These are phyloP conservation scores for Strix aluco DNA, from an alignment of 2,113 vertebrate species.

Conservation along the genomic window DNA sequence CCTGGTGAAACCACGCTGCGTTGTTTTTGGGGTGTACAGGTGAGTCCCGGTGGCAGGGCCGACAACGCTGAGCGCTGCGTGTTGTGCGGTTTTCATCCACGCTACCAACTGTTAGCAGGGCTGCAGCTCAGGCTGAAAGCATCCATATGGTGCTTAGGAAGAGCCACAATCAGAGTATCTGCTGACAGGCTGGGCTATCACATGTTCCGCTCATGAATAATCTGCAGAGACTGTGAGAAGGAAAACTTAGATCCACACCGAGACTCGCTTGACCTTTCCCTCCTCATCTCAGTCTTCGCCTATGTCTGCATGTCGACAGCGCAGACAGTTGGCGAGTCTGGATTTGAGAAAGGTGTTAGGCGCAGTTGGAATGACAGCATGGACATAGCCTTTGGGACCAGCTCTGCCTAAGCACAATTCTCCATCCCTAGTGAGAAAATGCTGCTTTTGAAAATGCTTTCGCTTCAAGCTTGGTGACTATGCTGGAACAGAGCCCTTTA, in stretches of 20 bases:
- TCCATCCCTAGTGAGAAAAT: not conserved
- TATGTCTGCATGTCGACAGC: slow-evolving; percentile 21
- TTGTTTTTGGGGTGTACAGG: not conserved
- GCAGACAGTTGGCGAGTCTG: slow-evolving; percentile 56
- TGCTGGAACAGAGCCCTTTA: not conserved
- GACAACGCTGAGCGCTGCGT: not conserved
- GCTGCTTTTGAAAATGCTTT: slow-evolving; percentile 2
- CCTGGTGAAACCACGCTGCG: rapidly evolving
- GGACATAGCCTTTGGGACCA: slow-evolving; percentile 47
- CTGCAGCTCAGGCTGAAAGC: slow-evolving; percentile 61
- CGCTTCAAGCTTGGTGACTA: not conserved
- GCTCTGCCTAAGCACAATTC: not conserved
- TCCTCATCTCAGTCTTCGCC: slow-evolving; percentile 24
- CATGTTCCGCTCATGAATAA: slow-evolving; percentile 63
- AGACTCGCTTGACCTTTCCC: slow-evolving; percentile 34
- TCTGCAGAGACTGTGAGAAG: slow-evolving; percentile 58
- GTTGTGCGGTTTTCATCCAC: not conserved
- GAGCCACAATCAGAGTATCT: slow-evolving; percentile 64
- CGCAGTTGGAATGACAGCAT: slow-evolving; percentile 65
- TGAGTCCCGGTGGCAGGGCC: not conserved
- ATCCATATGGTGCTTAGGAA: slow-evolving; percentile 63
- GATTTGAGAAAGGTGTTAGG: slow-evolving; percentile 60
- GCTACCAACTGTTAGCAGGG: slow-evolving; percentile 13
- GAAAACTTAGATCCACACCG: slow-evolving; percentile 35
- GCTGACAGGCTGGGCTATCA: slow-evolving; percentile 69